phyloP scores from a whole-genome alignment of 2,888 invertebrate genomes.

The Noctua fimbriata region DNA sequence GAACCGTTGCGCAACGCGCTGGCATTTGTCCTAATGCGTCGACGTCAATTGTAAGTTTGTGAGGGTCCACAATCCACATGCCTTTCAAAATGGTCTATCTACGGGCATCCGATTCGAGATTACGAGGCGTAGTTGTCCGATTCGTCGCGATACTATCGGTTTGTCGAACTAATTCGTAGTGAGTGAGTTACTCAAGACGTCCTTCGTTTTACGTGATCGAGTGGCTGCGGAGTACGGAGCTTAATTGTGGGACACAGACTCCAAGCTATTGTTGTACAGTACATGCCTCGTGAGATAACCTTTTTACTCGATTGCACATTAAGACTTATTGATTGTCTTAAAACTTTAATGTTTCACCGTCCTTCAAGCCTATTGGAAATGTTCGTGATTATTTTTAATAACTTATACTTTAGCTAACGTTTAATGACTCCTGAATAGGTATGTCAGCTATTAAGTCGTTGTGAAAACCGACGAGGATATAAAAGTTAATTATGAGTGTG shows the following conservation, averaged over 20 bases:
- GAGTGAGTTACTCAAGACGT: constrained; percentile 72
- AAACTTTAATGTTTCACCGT: constrained; percentile 45
- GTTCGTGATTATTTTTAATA: constrained; percentile 57
- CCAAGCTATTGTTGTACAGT: constrained; percentile 65
- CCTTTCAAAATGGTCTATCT: constrained; percentile 75
- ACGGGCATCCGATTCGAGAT: constrained; percentile 70
- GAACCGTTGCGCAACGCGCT: constrained; percentile 83
- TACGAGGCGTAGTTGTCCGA: constrained; percentile 66
- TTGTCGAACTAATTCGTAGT: constrained; percentile 69
- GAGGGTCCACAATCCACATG: constrained; percentile 60
- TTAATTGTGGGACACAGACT: constrained; percentile 67
- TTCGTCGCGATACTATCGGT: constrained; percentile 71
- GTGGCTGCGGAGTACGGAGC: constrained; percentile 55
- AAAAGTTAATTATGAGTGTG: constrained; percentile 41
- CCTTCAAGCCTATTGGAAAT: constrained; percentile 49
- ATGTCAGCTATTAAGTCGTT: constrained; percentile 40
- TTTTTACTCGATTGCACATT: constrained; percentile 65
- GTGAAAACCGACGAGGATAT: constrained; percentile 46
- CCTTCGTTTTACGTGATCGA: constrained; percentile 71
- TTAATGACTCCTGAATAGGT: constrained; percentile 35
- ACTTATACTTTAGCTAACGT: constrained; percentile 40
- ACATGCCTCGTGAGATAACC: constrained; percentile 68
- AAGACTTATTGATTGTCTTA: constrained; percentile 56
- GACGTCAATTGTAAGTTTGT: constrained; percentile 72
- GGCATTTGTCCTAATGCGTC: constrained; percentile 78